Conservation (phyloP, 2,888 invertebrate genomes). For the Dasysyrphus albostriatus region DNA sequence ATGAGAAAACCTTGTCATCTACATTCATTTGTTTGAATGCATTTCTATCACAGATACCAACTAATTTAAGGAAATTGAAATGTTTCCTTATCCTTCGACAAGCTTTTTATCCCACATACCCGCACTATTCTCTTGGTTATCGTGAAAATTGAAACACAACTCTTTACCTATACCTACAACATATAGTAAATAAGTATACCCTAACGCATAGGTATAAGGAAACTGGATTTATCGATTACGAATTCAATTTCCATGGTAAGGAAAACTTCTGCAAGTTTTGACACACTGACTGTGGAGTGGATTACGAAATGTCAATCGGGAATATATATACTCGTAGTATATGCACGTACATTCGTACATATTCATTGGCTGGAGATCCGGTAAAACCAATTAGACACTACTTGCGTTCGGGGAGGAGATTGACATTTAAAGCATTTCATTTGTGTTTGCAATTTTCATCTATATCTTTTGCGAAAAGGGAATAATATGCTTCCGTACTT, state of each 20-base stretch:
- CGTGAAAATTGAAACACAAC: conserved; percentile 9
- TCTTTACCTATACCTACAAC: neutral
- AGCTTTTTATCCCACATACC: conserved; percentile 27
- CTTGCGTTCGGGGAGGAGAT: conserved; percentile 64
- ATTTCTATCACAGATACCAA: conserved; percentile 11
- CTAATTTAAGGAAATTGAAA: conserved; percentile 47
- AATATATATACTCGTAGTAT: neutral
- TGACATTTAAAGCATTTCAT: conserved; percentile 69
- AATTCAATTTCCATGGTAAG: conserved; percentile 31
- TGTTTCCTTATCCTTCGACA: conserved; percentile 41
- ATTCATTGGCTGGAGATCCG: conserved; percentile 32
- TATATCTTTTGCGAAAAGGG: conserved; percentile 14
- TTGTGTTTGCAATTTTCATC: conserved; percentile 71
- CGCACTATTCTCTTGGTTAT: neutral
- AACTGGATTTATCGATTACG: conserved; percentile 38
- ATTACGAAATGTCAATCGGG: conserved; percentile 47
- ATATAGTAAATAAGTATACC: too few species aligned
- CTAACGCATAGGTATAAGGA: neutral
- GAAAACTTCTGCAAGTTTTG: conserved; percentile 36
- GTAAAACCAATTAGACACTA: conserved; percentile 72
- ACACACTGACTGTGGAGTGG: conserved; percentile 39
- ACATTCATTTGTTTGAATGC: conserved; percentile 11
- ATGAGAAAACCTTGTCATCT: conserved; percentile 24
- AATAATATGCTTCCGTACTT: conserved; percentile 22
- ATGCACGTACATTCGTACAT: neutral